Evolutionary conservation across 2,888 invertebrate genomes (phyloP).

Genomic region (Dicyrtoma fusca): DNA sequence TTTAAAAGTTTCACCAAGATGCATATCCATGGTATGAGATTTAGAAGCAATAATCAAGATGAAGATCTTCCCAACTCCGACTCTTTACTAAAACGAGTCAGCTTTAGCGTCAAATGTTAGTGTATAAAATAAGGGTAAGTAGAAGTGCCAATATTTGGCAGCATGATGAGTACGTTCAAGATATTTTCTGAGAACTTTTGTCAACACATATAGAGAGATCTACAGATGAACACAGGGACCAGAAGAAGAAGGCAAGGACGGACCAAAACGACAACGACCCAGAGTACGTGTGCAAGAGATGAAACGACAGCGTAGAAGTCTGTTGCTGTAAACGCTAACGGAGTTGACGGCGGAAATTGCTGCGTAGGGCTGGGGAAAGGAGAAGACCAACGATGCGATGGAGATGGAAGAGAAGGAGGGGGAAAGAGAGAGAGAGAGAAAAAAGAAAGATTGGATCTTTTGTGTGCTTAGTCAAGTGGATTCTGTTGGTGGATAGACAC

Average conservation of each 20-base stretch:
- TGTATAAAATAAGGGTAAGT: not conserved
- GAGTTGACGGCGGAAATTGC: no score
- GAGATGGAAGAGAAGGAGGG: no score
- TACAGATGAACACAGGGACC: not conserved
- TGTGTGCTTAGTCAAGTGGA: slow-evolving; percentile 47
- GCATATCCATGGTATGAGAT: not conserved
- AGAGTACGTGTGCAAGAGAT: no score
- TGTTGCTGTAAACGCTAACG: no score
- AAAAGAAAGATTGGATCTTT: slow-evolving; percentile 44
- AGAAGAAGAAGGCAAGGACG: not conserved
- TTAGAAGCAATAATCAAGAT: no score
- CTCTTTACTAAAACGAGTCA: no score
- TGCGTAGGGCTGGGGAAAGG: no score
- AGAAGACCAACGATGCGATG: no score
- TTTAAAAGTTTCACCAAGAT: slow-evolving; percentile 4
- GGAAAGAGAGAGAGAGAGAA: slow-evolving; percentile 1
- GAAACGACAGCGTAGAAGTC: no score
- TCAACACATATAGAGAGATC: not conserved
- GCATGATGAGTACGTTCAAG: slow-evolving; percentile 2
- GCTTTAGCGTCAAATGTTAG: no score
- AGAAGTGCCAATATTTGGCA: slow-evolving; percentile 21
- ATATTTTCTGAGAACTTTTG: slow-evolving; percentile 17
- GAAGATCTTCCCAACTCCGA: no score
- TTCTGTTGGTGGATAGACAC: slow-evolving; percentile 31
- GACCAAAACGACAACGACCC: no score